phyloP scores from a whole-genome alignment of 2,888 invertebrate species.

The Bursaphelenchus okinawaensis region DNA sequence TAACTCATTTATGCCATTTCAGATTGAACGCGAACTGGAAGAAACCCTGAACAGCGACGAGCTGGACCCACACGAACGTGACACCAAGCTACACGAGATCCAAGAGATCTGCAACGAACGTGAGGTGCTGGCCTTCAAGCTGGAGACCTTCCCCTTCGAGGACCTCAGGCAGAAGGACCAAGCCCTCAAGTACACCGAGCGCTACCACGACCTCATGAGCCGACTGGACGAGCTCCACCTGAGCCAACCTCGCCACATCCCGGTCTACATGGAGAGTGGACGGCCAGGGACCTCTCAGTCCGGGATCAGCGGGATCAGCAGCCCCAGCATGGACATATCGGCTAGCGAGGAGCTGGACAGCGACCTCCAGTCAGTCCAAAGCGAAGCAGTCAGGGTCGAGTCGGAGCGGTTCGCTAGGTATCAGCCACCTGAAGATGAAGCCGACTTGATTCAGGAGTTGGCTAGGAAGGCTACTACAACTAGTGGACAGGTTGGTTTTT shows the following conservation, averaged over 20 bases:
- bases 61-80: constrained; percentile 1
- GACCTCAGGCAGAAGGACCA: constrained; percentile 24
- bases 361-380: constrained; percentile 31
- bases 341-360: constrained; percentile 27
- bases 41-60: constrained; percentile 11
- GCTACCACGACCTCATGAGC: constrained; percentile 27
- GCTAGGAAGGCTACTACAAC: not conserved
- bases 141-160: constrained; percentile 25
- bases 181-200: constrained; percentile 17
- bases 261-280: constrained; percentile 22
- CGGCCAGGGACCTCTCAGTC: constrained; percentile 9
- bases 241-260: constrained; percentile 28
- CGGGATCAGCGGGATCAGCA: not conserved
- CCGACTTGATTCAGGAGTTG: not conserved
- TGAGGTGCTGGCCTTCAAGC: constrained; percentile 21
- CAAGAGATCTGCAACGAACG: constrained; percentile 22
- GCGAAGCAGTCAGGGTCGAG: constrained; percentile 28
- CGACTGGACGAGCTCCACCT: constrained; percentile 25
- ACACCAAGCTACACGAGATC: constrained; percentile 15
- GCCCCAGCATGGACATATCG: not conserved
- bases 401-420: constrained; percentile 10
- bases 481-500: too few species aligned
- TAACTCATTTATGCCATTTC: constrained; percentile 9
- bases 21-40: constrained; percentile 19
- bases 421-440: not conserved